Percentiles rank a stretch among this genome's conserved stretches.
These are phyloP conservation scores for Drosophila meridiana DNA, from an alignment of 2,888 invertebrate genomes.

Conservation along the genomic window DNA sequence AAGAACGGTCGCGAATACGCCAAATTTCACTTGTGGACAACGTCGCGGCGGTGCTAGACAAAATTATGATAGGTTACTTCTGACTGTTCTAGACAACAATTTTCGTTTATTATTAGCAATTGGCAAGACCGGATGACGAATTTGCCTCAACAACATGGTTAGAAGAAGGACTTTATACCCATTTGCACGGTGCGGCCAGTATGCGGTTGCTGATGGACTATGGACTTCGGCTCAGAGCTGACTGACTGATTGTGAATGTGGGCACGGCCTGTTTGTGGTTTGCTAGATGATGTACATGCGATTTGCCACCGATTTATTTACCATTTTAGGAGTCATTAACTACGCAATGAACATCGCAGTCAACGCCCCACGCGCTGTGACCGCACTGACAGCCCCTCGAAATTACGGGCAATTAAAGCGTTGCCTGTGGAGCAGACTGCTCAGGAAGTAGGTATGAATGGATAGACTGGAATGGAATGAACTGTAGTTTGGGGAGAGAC, in stretches of 20 bases:
- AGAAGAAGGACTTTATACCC: neutral
- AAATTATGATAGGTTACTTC: too few species aligned
- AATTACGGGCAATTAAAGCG: conserved; percentile 49
- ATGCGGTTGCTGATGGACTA: neutral
- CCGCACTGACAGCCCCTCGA: conserved; percentile 27
- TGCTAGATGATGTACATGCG: conserved; percentile 1
- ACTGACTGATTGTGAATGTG: neutral
- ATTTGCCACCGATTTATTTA: conserved; percentile 51
- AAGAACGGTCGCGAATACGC: too few species aligned
- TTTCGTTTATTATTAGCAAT: neutral
- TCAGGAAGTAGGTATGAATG: conserved; percentile 32
- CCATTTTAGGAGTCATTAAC: conserved; percentile 55
- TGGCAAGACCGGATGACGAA: neutral
- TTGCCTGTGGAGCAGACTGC: conserved; percentile 14
- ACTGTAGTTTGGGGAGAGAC: conserved; percentile 1
- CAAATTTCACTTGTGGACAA: too few species aligned
- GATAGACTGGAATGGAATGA: conserved; percentile 2
- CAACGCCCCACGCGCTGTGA: neutral
- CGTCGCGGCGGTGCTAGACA: too few species aligned
- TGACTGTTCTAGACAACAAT: too few species aligned
- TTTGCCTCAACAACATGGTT: neutral
- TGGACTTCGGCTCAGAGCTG: neutral
- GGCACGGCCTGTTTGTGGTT: conserved; percentile 31
- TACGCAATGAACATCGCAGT: conserved; percentile 24
- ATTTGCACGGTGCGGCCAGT: neutral